Conservation (phyloP, 2,113 vertebrate genomes). For the Microcebus lehilahytsara region DNA sequence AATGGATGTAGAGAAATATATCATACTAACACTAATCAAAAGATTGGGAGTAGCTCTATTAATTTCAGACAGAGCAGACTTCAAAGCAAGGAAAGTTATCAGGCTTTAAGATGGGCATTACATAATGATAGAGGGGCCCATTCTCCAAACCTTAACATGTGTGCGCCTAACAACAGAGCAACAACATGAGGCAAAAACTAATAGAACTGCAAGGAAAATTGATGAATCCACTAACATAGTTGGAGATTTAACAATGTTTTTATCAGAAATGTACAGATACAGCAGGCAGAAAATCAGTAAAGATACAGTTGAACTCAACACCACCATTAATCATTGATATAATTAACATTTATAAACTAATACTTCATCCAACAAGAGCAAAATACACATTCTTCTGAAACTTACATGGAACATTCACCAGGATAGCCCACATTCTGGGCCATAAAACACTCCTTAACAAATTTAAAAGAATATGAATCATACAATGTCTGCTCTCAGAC, state of each 20-base stretch:
- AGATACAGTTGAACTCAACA: neutral
- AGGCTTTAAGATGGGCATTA: neutral
- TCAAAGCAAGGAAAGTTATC: neutral
- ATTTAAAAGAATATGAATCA: neutral
- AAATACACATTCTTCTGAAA: neutral
- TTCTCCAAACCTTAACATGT: neutral
- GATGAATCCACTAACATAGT: neutral
- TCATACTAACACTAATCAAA: neutral
- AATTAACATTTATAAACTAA: neutral
- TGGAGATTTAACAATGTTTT: neutral
- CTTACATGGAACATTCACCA: neutral
- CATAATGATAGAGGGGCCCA: neutral
- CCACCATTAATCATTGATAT: neutral
- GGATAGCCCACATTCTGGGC: neutral
- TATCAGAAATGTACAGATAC: neutral
- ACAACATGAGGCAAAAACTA: neutral
- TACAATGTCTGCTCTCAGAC: neutral
- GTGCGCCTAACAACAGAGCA: neutral
- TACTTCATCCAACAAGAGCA: neutral
- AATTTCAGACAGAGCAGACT: neutral
- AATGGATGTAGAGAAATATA: neutral
- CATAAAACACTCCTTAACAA: neutral
- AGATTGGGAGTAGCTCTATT: neutral
- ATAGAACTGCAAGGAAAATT: neutral
- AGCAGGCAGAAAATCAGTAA: neutral